Base-by-base conservation (phyloP, 2,888 invertebrate species). In the Carabus problematicus region DNA sequence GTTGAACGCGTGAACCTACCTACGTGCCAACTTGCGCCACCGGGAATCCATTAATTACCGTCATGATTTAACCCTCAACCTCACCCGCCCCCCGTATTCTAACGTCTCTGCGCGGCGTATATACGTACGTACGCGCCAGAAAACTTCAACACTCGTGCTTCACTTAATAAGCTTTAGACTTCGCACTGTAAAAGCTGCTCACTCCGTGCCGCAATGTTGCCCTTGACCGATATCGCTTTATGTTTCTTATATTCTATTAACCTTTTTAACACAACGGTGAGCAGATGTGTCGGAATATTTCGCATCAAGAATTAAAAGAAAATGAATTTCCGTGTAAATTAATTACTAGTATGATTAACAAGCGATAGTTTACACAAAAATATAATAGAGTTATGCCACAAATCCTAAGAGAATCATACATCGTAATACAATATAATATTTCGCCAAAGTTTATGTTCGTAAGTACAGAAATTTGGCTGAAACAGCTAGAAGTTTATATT, bases 21-120 rank as follows among this genome's bases (percentile, higher is more conserved):
- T 63, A 64, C 64, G 64, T 64, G 64, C 43, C 49, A 47, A 62
- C 62, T 49, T 62, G 19, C 29, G n/a, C 61, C 41, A 45, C 8
- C 63, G 42, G 42, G 60, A 49, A 43, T 18, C 60, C 67, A 60
- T 67, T 67, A 60, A 67, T 67, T 67, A 67, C 67, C 39, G 67
- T 19, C 56, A 58, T 45, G 63, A 63, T 63, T 63, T 63, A 16
- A 40, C 19, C 12, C 54, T 63, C 54, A 16, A 40, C 19, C 12
- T 56, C 42, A 19, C 54, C 16, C 60, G 12, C 45, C n/a, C 16
- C 42, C 29, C n/a, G n/a, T n/a, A n/a, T n/a, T n/a, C n/a, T n/a
- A n/a, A n/a, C n/a, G n/a, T n/a, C n/a, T n/a, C 29, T 29, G 6
- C 29, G 29, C 29, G 29, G n/a, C 42, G 42, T 49, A 11, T 19